Evolutionary conservation across 2,113 vertebrate genomes (phyloP).

Genomic region (Cyphomyrus discorhynchus): DNA sequence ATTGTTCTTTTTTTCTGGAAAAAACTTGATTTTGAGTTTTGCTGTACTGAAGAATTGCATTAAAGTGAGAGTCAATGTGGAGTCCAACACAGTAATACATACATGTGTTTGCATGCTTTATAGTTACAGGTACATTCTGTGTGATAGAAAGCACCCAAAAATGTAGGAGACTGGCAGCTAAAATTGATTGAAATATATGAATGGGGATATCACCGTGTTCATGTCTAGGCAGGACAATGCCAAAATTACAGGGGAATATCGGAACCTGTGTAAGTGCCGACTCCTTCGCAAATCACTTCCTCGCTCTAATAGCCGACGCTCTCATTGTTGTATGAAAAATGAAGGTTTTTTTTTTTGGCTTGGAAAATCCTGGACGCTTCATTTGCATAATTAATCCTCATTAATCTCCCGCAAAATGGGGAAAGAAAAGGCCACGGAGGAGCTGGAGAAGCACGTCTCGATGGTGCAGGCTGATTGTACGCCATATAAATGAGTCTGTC

Average conservation of each 20-base stretch:
- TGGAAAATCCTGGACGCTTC: neutral
- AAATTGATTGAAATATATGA: neutral
- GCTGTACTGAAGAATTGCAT: neutral
- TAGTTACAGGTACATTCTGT: neutral
- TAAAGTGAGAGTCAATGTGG: neutral
- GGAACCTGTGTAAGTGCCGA: neutral
- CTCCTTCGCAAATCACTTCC: neutral
- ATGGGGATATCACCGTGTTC: neutral
- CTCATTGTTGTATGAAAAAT: neutral
- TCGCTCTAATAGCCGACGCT: neutral
- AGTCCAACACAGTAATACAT: neutral
- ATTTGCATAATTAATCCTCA: constrained; percentile 9
- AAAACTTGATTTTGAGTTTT: neutral
- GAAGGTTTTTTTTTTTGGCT: neutral
- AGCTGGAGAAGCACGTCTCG: neutral
- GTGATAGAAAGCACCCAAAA: neutral
- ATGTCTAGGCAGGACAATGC: neutral
- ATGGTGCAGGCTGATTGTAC: neutral
- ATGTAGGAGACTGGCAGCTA: neutral
- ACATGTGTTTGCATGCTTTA: neutral
- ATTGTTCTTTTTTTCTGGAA: neutral
- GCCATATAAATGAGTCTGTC: neutral
- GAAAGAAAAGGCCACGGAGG: neutral
- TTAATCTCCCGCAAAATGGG: constrained; percentile 1
- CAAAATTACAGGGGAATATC: neutral